These are phyloP conservation scores for Siniperca chuatsi DNA, from an alignment of 2,113 vertebrate species.

Conservation along the genomic window DNA sequence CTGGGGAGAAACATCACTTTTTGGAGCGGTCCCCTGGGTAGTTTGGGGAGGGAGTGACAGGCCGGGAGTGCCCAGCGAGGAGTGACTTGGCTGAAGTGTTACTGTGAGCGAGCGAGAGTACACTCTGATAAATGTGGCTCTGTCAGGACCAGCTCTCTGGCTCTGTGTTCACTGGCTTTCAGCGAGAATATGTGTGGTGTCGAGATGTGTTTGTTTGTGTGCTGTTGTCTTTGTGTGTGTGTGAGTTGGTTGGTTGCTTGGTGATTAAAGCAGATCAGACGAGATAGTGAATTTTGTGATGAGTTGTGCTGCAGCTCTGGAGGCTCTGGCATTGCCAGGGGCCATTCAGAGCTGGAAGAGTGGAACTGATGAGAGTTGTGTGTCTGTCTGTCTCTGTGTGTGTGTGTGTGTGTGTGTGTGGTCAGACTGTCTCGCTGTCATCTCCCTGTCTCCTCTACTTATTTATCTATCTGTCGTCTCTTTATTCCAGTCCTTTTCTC, in stretches of 20 bases:
- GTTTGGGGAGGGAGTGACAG: constrained; percentile 39
- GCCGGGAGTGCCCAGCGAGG: constrained; percentile 55
- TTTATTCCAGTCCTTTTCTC: constrained; percentile 67
- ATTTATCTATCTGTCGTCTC: constrained; percentile 76
- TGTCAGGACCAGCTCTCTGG: constrained; percentile 67
- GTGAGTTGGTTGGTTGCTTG: constrained; percentile 54
- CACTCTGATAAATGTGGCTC: constrained; percentile 74
- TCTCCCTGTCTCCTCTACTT: constrained; percentile 71
- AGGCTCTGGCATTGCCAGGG: constrained; percentile 70
- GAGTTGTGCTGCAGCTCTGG: constrained; percentile 66
- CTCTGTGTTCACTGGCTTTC: constrained; percentile 53
- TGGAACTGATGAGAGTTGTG: constrained; percentile 72
- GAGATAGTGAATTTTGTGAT: constrained; percentile 74
- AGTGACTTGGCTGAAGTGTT: constrained; percentile 72
- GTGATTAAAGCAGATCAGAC: constrained; percentile 78
- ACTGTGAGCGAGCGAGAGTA: constrained; percentile 58
- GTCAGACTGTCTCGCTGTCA: constrained; percentile 74
- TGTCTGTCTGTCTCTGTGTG: constrained; percentile 13
- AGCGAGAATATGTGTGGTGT: constrained; percentile 58
- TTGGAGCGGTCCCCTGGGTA: constrained; percentile 48
- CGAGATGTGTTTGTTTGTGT: constrained; percentile 54
- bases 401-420: constrained; percentile 46
- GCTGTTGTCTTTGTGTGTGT: not conserved
- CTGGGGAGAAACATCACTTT: constrained; percentile 66
- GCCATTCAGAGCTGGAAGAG: constrained; percentile 75